phyloP scores from a whole-genome alignment of 2,797 vertebrate species.

The Catamblyrhynchus diadema region DNA sequence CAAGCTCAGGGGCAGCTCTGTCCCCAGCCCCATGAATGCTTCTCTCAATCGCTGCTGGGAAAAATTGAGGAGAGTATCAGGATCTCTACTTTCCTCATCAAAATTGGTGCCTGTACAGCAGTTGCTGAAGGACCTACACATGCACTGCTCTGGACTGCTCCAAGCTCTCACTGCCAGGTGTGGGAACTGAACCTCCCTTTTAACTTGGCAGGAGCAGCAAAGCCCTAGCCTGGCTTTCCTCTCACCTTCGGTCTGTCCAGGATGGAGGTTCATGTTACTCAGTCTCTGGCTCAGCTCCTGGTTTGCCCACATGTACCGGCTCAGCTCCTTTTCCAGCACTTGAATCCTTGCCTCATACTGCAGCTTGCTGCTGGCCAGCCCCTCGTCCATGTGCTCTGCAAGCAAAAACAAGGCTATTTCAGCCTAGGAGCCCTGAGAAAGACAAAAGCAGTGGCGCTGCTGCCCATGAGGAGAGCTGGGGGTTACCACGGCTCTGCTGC shows the following conservation, averaged over 20 bases:
- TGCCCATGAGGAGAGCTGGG: background rate
- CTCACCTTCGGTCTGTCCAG: constrained; percentile 73
- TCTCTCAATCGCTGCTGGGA: constrained; percentile 47
- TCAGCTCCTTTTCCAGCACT: constrained; percentile 88
- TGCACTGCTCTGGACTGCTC: background rate
- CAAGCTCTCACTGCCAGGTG: background rate
- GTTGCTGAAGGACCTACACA: background rate
- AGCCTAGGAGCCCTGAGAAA: background rate
- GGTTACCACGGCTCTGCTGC: constrained; percentile 89
- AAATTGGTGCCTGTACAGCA: background rate
- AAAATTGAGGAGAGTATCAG: background rate
- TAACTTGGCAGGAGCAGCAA: background rate
- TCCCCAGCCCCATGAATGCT: constrained; percentile 7
- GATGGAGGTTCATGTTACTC: constrained; percentile 62
- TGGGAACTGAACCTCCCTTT: background rate
- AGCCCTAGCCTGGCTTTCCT: background rate
- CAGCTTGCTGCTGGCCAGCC: constrained; percentile 86
- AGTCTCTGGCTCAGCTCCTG: constrained; percentile 88
- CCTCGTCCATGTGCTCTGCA: constrained; percentile 91
- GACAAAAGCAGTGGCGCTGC: background rate
- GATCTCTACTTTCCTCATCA: background rate
- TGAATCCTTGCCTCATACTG: constrained; percentile 91
- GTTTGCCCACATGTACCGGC: constrained; percentile 82
- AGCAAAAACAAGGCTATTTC: background rate
- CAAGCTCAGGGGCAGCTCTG: constrained; percentile 35